Evolutionary conservation across 2,113 vertebrate genomes (phyloP), one percentile per base, ranked within the genome.

Genomic region (Typhlomys cinereus): DNA sequence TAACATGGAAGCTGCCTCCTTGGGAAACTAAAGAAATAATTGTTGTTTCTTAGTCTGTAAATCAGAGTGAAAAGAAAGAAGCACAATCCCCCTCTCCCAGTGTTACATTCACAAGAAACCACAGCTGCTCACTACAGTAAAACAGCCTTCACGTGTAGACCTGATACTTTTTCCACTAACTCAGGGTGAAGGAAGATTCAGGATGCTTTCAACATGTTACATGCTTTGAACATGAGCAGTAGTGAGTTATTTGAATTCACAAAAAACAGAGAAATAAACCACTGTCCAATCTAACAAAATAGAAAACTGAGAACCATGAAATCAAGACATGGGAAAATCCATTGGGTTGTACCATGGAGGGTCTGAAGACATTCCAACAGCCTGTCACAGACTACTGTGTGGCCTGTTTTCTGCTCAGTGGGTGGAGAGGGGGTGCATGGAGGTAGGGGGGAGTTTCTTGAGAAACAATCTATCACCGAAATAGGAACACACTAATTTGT

Each of bases 211-310:
- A 95, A 80, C n/a, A 89, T 46, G n/a, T n/a, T n/a, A n/a, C n/a
- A 39, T 41, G 39, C 93, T 52, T n/a, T n/a, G n/a, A 85, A 75
- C 34, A 46, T 82, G 83, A 73, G 75, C 41, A 76, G 48, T 39
- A 90, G 54, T 80, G n/a, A n/a, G n/a, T n/a, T n/a, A n/a, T n/a
- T n/a, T n/a, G 75, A 85, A 20, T 79, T 69, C 67, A 46, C 83
- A 70, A 78, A 93, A 85, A 95, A n/a, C 20, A 95, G 97, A 95
- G 95, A 93, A 87, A 96, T 79, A 93, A 82, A 70, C 36, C 52
- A 67, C 34, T 8, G 17, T n/a, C 76, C 61, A 75, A 70, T 84
- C 80, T 79, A 61, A 75, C 52, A 76, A 88, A 54, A 48, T 29
- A 46, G 29, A 25, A 48, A 44, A 29, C n/a, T n/a, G 46, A 46